Evolutionary conservation across 2,888 invertebrate species (phyloP).

Genomic region (Ophion slaviceki): DNA sequence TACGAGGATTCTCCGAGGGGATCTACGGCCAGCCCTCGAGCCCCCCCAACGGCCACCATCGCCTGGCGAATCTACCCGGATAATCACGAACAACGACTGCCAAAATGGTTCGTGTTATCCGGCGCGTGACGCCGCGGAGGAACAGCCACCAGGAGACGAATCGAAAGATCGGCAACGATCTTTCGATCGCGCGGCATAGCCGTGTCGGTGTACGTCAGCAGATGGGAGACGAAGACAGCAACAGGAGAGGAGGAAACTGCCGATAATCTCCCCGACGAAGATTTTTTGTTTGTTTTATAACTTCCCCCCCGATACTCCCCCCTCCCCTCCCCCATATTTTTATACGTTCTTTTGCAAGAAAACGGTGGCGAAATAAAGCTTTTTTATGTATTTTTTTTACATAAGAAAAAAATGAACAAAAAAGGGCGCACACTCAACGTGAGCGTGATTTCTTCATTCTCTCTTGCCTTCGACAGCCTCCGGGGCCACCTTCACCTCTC

Average conservation of each 20-base stretch:
- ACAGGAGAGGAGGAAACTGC: conserved; percentile 35
- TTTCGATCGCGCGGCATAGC: not conserved
- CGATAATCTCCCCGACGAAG: conserved; percentile 52
- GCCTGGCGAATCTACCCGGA: conserved; percentile 14
- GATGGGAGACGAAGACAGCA: conserved; percentile 48
- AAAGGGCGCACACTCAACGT: conserved; percentile 27
- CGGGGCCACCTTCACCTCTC: conserved; percentile 38
- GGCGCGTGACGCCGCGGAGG: not conserved
- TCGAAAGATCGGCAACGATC: not conserved
- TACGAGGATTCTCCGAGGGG: conserved; percentile 24
- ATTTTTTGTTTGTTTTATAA: conserved; percentile 32
- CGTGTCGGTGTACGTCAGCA: not conserved
- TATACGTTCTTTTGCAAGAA: conserved; percentile 82
- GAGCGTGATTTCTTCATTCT: conserved; percentile 12
- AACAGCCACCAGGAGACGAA: not conserved
- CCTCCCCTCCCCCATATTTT: conserved; percentile 68
- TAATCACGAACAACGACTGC: conserved; percentile 64
- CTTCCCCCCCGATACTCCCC: not conserved
- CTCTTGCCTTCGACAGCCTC: conserved; percentile 23
- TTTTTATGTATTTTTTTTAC: conserved; percentile 82
- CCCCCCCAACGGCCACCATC: not conserved
- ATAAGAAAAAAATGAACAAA: conserved; percentile 73
- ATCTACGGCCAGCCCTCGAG: not conserved
- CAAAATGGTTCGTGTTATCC: conserved; percentile 57
- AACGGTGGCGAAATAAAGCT: conserved; percentile 84